Evolutionary conservation across 2,888 invertebrate species (phyloP), one percentile per base, ranked within the genome.

Genomic region (Syrphus vitripennis): DNA sequence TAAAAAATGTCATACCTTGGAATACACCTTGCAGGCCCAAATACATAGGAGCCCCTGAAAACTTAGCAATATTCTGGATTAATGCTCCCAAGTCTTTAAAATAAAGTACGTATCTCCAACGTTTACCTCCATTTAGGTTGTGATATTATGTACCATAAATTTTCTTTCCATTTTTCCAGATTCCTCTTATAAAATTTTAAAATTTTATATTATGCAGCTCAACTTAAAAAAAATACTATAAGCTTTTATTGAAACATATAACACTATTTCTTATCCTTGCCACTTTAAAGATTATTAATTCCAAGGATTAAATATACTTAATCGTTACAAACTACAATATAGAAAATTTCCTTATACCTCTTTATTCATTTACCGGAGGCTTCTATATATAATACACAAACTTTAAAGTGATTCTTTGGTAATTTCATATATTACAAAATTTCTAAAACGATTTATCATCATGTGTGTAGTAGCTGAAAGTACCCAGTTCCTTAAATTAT

Each of bases 401-500:
- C 67, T 65, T 65, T 45, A 31, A 29, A 50, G 34, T 34, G n/a
- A 67, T 67, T 67, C 50, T 24, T 24, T 50, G 24, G 34, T 1
- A 65, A 50, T 50, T 50, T 34, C 67, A 50, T 67, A 31, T 50
- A 24, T 7, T 2, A 29, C 10, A 10, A 67, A n/a, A 67, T 67
- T 50, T 37, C n/a, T 10, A 50, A 34, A 67, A 50, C 50, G 34
- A 34, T 45, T 63, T 40, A 37, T 61, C 72, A 19, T 40, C 24
- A 3, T 37, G 10, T 19, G 31, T 42, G 37, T 40, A n/a, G 29
- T 42, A 53, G 14, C 14, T 29, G 14, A 16, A 14, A 37, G 14
- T 59, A 12, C 10, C 12, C 29, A 50, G 40, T 70, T 72, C 16
- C 31, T n/a, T 48, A 72, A 59, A 59, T 72, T 59, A 72, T 34